A percentile compares a stretch with the other conserved stretches of the same genome.
phyloP scores from a whole-genome alignment of 2,113 vertebrate genomes.

The Chunga burmeisteri region DNA sequence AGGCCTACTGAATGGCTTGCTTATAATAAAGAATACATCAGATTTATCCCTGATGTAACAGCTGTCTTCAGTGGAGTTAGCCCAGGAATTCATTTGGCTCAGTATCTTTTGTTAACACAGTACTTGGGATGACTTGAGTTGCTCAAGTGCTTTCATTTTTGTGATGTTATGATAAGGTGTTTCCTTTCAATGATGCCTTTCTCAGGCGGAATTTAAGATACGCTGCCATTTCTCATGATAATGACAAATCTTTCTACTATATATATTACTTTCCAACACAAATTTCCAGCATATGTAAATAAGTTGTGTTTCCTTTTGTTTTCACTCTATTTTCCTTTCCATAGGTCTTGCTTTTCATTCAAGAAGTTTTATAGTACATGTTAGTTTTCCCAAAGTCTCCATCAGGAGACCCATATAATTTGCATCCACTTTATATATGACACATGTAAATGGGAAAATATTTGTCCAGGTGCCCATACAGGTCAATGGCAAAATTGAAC shows the following conservation, averaged over 20 bases:
- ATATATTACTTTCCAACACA: not conserved
- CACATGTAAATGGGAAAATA: not conserved
- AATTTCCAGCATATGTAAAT: not conserved
- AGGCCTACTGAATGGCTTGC: not conserved
- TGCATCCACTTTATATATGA: not conserved
- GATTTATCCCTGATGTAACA: not conserved
- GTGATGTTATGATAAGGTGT: not conserved
- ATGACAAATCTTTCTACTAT: not conserved
- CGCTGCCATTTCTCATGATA: not conserved
- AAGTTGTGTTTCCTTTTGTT: not conserved
- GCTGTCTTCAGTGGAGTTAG: not conserved
- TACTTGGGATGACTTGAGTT: not conserved
- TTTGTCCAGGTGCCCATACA: not conserved
- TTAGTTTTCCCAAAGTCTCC: not conserved
- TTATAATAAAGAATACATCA: not conserved
- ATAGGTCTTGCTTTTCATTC: not conserved
- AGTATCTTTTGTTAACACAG: not conserved
- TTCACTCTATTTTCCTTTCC: not conserved
- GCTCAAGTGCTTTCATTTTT: not conserved
- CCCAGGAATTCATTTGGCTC: constrained; percentile 2
- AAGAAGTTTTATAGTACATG: not conserved
- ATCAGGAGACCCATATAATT: not conserved
- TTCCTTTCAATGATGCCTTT: not conserved
- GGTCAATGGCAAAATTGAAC: not conserved
- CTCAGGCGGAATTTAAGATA: not conserved